Percentiles rank a stretch among this genome's conserved stretches.
phyloP scores from a whole-genome alignment of 2,888 invertebrate species.

The Melanostoma scalare region DNA sequence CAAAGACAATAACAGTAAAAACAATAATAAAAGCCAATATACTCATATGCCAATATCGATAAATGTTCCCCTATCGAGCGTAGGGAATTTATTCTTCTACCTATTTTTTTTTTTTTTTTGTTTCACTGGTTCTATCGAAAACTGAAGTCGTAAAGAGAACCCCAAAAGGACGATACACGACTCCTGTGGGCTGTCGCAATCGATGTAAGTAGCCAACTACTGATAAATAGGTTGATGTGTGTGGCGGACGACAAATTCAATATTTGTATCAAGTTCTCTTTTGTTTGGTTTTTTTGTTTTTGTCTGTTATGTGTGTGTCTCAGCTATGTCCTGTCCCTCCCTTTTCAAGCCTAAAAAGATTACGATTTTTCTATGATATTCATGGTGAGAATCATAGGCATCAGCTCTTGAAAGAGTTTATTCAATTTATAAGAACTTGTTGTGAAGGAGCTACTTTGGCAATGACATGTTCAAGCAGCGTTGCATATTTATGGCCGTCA shows the following conservation, averaged over 20 bases:
- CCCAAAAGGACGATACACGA: slow-evolving; percentile 13
- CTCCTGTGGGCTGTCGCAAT: slow-evolving; percentile 28
- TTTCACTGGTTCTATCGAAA: slow-evolving; percentile 10
- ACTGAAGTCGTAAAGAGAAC: slow-evolving; percentile 37
- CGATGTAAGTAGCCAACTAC: slow-evolving; percentile 35
- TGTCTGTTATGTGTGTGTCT: neutral
- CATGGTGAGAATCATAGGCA: too few species aligned
- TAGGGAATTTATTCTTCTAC: slow-evolving; percentile 26
- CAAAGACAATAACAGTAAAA: slow-evolving; percentile 53
- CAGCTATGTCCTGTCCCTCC: neutral
- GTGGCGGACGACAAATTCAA: slow-evolving; percentile 33
- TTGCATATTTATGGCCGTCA: too few species aligned
- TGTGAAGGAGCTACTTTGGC: too few species aligned
- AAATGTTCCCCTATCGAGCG: slow-evolving; percentile 42
- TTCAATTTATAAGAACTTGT: too few species aligned
- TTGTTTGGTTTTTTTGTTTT: slow-evolving; percentile 8
- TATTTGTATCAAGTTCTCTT: slow-evolving; percentile 25
- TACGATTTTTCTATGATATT: too few species aligned
- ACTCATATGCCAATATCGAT: slow-evolving; percentile 64
- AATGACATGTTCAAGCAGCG: too few species aligned
- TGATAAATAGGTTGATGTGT: slow-evolving; percentile 34
- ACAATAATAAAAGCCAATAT: slow-evolving; percentile 62
- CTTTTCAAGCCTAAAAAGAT: neutral
- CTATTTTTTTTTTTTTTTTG: slow-evolving; percentile 2
- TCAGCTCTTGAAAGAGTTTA: too few species aligned